Percentiles rank a stretch among this genome's conserved stretches.
Evolutionary conservation across 92 coral and sea anemone genomes (phyloP).

Genomic region (Epizoanthus stellaris): DNA sequence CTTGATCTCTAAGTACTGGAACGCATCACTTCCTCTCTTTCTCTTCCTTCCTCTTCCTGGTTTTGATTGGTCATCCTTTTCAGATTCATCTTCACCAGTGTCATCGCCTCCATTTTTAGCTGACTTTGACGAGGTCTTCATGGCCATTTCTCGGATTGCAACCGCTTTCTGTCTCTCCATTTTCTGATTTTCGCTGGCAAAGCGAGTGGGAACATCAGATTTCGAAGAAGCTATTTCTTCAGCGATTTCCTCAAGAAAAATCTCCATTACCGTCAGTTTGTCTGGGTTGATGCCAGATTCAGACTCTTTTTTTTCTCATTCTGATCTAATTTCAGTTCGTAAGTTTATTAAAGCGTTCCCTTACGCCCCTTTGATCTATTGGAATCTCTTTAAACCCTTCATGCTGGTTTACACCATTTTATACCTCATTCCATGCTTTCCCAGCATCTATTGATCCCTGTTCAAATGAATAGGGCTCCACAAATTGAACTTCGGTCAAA

Average conservation of each 20-base stretch:
- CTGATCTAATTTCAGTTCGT: too few relatives aligned
- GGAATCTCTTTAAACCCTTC: too few relatives aligned
- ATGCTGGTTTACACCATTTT: too few relatives aligned
- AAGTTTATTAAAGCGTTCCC: too few relatives aligned
- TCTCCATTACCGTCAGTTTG: too few relatives aligned
- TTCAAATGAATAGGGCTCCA: too few relatives aligned
- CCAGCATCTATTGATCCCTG: too few relatives aligned
- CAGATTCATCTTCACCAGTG: slow-evolving; percentile 19
- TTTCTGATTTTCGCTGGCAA: slow-evolving; percentile 27
- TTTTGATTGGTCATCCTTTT: background rate
- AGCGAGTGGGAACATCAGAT: slow-evolving; percentile 15
- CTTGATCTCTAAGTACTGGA: slow-evolving; percentile 47
- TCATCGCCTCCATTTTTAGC: background rate
- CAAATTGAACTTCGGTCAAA: too few relatives aligned
- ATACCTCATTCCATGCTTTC: too few relatives aligned
- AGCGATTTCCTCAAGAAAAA: slow-evolving; percentile 26
- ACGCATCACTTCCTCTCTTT: slow-evolving; percentile 32
- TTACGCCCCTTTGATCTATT: too few relatives aligned
- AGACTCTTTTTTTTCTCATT: too few relatives aligned
- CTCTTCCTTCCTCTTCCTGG: slow-evolving; percentile 37
- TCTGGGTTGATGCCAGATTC: too few relatives aligned
- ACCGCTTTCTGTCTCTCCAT: slow-evolving; percentile 30
- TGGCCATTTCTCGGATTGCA: slow-evolving; percentile 35
- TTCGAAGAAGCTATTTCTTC: slow-evolving; percentile 29
- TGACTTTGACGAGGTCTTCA: slow-evolving; percentile 40